Evolutionary conservation across 2,113 vertebrate genomes (phyloP).

Genomic region (Canis aureus): DNA sequence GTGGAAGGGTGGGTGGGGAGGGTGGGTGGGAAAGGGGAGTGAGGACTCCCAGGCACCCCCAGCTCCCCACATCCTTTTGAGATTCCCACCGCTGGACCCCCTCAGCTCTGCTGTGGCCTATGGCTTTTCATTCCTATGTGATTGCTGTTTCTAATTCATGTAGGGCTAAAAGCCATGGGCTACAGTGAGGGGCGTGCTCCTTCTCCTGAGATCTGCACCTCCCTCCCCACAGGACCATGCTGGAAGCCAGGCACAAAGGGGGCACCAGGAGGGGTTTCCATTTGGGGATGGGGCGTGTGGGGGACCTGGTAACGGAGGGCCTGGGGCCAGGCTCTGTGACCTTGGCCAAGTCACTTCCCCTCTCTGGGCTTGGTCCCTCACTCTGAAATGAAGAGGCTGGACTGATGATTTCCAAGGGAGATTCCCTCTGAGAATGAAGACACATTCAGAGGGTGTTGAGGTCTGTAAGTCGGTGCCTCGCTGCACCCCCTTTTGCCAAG

Average conservation of each 20-base stretch:
- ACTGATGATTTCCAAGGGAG: not conserved
- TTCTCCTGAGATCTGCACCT: slow-evolving; percentile 63
- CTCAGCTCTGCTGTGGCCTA: slow-evolving; percentile 96
- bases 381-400: not conserved
- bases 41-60: slow-evolving; percentile 22
- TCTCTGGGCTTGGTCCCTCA: not conserved
- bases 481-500: not conserved
- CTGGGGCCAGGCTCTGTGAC: not conserved
- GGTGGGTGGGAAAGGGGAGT: not conserved
- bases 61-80: slow-evolving; percentile 55
- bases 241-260: slow-evolving; percentile 12
- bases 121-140: slow-evolving; percentile 99
- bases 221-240: not conserved
- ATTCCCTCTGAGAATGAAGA: not conserved
- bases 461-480: not conserved
- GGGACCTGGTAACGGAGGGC: not conserved
- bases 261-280: slow-evolving; percentile 27
- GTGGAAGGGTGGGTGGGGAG: not conserved
- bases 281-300: not conserved
- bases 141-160: slow-evolving; percentile 96
- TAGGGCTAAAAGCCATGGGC: slow-evolving; percentile 99
- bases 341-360: not conserved
- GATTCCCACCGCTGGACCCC: slow-evolving; percentile 78
- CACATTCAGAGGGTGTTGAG: not conserved
- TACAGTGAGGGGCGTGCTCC: slow-evolving; percentile 92